These are phyloP conservation scores for Portevinia maculata DNA, from an alignment of 2,888 invertebrate genomes.

Conservation along the genomic window DNA sequence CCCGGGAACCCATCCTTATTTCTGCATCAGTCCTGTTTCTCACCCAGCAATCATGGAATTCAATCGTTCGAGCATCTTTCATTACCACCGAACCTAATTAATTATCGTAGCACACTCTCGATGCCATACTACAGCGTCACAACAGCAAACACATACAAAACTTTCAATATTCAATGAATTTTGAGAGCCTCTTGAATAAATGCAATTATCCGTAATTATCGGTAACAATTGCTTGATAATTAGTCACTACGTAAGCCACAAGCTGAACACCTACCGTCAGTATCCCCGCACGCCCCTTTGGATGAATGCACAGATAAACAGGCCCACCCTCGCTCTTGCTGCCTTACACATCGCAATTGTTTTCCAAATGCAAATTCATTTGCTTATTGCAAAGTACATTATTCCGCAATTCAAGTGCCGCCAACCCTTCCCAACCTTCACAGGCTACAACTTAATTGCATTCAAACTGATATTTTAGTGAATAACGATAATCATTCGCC, in stretches of 20 bases:
- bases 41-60: no score
- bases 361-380: conserved; percentile 46
- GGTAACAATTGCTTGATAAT: conserved; percentile 70
- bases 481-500: conserved; percentile 53
- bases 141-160: conserved; percentile 2
- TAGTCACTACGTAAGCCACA: conserved; percentile 51
- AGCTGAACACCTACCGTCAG: conserved; percentile 3
- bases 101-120: background rate
- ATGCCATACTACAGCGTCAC: background rate
- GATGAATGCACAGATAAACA: conserved; percentile 14
- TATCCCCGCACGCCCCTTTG: background rate
- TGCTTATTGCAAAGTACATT: conserved; percentile 16
- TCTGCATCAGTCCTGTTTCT: no score
- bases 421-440: background rate
- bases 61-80: no score
- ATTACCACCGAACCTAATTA: no score
- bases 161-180: conserved; percentile 58
- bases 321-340: background rate
- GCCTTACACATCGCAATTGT: conserved; percentile 6
- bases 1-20: no score
- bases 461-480: conserved; percentile 54
- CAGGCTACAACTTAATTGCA: conserved; percentile 41
- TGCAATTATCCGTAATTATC: conserved; percentile 69
- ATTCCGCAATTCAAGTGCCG: conserved; percentile 5
- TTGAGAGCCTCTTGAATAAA: conserved; percentile 72